phyloP scores from a whole-genome alignment of 2,113 vertebrate genomes.

The Polyodon spathula region DNA sequence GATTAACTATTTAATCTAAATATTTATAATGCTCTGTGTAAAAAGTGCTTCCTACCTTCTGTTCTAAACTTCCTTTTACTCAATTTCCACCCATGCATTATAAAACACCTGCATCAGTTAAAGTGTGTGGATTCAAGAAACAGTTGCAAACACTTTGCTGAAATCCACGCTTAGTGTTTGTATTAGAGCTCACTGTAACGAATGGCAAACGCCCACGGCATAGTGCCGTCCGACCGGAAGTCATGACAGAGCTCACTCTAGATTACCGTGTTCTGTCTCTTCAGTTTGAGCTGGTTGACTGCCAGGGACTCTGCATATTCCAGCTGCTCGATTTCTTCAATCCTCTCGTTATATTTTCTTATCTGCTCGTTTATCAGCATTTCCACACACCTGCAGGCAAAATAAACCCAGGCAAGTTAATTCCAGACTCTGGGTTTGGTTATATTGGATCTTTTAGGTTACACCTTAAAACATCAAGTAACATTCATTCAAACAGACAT shows the following conservation, averaged over 20 bases:
- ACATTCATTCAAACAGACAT: no score
- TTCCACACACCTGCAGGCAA: slow-evolving; percentile 75
- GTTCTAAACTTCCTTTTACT: no score
- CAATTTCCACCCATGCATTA: no score
- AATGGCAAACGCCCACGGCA: slow-evolving; percentile 34
- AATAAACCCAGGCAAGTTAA: neutral
- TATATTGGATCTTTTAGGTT: neutral
- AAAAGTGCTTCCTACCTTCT: no score
- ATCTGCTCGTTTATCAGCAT: slow-evolving; percentile 92
- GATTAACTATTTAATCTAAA: no score
- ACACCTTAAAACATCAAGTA: no score
- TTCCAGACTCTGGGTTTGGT: neutral
- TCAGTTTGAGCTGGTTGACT: slow-evolving; percentile 76
- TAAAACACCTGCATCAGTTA: no score
- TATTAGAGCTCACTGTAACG: slow-evolving; percentile 12
- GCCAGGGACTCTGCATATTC: slow-evolving; percentile 82
- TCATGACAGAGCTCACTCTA: rapidly evolving
- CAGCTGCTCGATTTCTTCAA: slow-evolving; percentile 89
- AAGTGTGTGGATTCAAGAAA: no score
- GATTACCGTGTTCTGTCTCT: slow-evolving; percentile 72
- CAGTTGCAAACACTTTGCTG: no score
- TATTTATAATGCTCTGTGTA: no score
- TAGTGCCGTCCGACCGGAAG: slow-evolving; percentile 14
- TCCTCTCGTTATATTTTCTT: slow-evolving; percentile 83
- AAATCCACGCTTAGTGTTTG: no score